These are phyloP conservation scores for Corydoras maculifer DNA, from an alignment of 2,113 vertebrate genomes.

Conservation along the genomic window DNA sequence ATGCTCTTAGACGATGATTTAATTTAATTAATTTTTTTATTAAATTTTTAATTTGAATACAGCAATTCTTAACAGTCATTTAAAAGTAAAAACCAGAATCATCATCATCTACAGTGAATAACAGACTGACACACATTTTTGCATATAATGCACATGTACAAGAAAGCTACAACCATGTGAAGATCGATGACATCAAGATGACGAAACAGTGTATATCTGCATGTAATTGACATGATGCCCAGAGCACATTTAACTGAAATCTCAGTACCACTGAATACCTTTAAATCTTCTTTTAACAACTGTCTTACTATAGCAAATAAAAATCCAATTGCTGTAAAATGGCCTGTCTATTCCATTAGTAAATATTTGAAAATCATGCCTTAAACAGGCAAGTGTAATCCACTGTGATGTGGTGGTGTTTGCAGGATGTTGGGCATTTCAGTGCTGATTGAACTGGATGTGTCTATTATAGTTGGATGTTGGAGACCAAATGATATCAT, in stretches of 20 bases:
- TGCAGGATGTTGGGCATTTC: background rate
- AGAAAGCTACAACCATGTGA: conserved; percentile 9
- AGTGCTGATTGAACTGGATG: background rate
- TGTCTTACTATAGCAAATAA: background rate
- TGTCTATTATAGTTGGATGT: background rate
- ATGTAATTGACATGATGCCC: background rate
- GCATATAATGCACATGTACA: conserved; percentile 38
- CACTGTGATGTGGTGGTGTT: background rate
- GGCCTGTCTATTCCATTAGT: background rate
- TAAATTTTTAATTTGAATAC: conserved; percentile 31
- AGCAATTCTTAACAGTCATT: conserved; percentile 36
- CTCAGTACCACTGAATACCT: conserved; percentile 15
- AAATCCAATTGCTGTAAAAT: background rate
- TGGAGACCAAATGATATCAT: background rate
- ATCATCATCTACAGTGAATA: conserved; percentile 32
- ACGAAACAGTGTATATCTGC: conserved; percentile 1
- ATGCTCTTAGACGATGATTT: conserved; percentile 25
- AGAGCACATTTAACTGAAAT: conserved; percentile 11
- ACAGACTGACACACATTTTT: conserved; percentile 38
- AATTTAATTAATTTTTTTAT: conserved; percentile 31
- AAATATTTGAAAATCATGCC: background rate
- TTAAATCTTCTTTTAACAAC: background rate
- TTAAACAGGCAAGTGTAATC: background rate
- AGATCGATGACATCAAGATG: conserved; percentile 28
- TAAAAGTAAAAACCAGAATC: conserved; percentile 42